Evolutionary conservation across 2,888 invertebrate species (phyloP), one percentile per base, ranked within the genome.

Genomic region (Drosophila nr. fundita): DNA sequence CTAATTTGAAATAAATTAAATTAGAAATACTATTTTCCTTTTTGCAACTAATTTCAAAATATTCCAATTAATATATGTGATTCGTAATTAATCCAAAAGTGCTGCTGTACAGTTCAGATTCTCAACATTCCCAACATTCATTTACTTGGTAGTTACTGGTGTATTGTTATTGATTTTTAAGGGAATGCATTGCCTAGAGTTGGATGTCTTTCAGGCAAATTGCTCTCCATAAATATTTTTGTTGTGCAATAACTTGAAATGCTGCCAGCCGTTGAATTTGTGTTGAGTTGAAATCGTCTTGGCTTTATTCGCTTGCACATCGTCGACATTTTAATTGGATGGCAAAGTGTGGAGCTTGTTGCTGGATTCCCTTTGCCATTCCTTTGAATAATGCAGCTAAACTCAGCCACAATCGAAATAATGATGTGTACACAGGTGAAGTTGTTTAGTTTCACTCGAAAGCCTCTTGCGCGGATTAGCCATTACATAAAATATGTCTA

Each of bases 231-330:
- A 11, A 4, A 76, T 36, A 30, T 50, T 64, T 11, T 52, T 73
- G 1, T 8, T 27, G 32, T 64, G 58, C 6, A 57, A 42, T 1
- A 58, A 45, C 7, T 59, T 57, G 8, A 89, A 45, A 34, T 67
- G 73, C 21, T 76, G 76, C 50, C 89, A 89, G 7, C 79, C 87
- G 54, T 85, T 70, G 11, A 82, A 32, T 15, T 73, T 75, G 0
- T 73, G 3, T 4, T 64, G 45, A 2, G 76, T 38, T 2, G 82
- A 21, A 52, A 63, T 77, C 27, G 81, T 49, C 40, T 63, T 68
- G 13, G 21, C 69, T 24, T 82, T 75, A 52, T 80, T 74, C 63
- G 69, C 76, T 15, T 71, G 74, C 1, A 78, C 0, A 52, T 86
- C 24, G 13, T 34, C 58, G 76, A 65, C n/a, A 83, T 60, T 5